Base-by-base conservation (phyloP, 2,797 vertebrate species). In the Hypotaenidia philippensis region DNA sequence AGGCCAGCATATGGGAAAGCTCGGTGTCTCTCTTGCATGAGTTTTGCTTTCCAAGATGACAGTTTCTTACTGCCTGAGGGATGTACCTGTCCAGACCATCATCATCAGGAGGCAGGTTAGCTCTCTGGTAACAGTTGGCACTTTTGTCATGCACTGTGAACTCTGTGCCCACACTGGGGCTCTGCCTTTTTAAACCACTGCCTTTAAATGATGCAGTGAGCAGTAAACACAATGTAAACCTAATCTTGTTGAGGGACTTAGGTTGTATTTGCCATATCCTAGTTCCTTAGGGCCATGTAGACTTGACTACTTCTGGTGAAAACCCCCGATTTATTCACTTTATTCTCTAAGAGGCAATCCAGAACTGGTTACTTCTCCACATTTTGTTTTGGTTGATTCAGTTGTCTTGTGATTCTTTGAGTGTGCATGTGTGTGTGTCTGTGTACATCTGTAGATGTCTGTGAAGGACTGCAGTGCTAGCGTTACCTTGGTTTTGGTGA, bases 391-490 rank as follows among this genome's bases (percentile, higher is more conserved):
- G 69, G 34, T 87, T 77, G 19, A 49, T 68, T 71, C 20, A 25
- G 21, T 44, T 78, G 7, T 16, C 32, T 79, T 31, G 19, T 49
- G 45, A 44, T 69, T 64, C 21, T 29, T 0, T 19, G 0, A 1
- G 1, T 60, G 25, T 25, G 1, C 16, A 2, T 1, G 4, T 2
- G 2, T 4, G 1, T 4, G 22, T 36, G 31, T 34, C 3, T 20
- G 9, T 6, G 21, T n/a, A 29, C 26, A 32, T 13, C n/a, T 9
- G 31, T 38, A 40, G 34, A 10, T 47, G 13, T 8, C 15, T 11
- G 3, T 0, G 0, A 40, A 16, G 19, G 49, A 11, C 32, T 18
- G 64, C 44, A 49, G 0, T 22, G 10, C 44, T 40, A 27, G 56
- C 49, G 16, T 64, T 60, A 11, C 22, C 22, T 27, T 53, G 12